These are phyloP conservation scores for Muricea muricata DNA, from an alignment of 92 coral and sea anemone genomes.

Conservation along the genomic window DNA sequence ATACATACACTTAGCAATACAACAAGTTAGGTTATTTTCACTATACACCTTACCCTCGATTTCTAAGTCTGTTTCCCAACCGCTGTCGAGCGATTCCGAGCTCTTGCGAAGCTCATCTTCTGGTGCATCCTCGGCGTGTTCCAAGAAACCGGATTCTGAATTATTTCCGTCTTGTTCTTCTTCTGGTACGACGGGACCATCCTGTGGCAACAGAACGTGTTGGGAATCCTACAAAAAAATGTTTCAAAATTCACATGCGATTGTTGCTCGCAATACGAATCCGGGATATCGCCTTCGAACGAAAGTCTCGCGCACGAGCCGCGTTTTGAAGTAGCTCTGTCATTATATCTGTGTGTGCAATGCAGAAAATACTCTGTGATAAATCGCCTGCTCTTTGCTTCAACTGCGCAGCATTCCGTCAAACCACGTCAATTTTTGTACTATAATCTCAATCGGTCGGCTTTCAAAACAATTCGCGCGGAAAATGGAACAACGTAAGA, in stretches of 20 bases:
- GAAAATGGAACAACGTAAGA: no score
- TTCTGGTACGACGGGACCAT: slow-evolving; percentile 29
- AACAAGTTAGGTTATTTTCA: no score
- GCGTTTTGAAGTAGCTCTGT: no score
- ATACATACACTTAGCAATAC: no score
- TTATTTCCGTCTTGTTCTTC: slow-evolving; percentile 57
- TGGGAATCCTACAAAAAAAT: not conserved
- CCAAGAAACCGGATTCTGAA: slow-evolving; percentile 29
- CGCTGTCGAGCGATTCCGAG: slow-evolving; percentile 66
- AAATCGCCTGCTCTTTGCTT: no score
- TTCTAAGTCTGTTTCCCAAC: slow-evolving; percentile 87
- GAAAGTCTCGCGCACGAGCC: no score
- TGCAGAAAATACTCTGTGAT: no score
- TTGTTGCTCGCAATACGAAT: not conserved
- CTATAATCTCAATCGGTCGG: no score
- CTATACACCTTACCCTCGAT: slow-evolving; percentile 69
- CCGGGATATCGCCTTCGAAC: not conserved
- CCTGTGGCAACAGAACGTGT: slow-evolving; percentile 7
- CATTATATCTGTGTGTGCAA: no score
- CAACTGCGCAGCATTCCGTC: no score
- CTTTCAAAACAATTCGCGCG: no score
- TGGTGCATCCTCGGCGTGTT: slow-evolving; percentile 44
- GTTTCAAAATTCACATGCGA: not conserved
- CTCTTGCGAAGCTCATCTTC: slow-evolving; percentile 18
- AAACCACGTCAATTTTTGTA: no score